phyloP scores from a whole-genome alignment of 2,888 invertebrate species.

The Rhagophthalmus giganteus region DNA sequence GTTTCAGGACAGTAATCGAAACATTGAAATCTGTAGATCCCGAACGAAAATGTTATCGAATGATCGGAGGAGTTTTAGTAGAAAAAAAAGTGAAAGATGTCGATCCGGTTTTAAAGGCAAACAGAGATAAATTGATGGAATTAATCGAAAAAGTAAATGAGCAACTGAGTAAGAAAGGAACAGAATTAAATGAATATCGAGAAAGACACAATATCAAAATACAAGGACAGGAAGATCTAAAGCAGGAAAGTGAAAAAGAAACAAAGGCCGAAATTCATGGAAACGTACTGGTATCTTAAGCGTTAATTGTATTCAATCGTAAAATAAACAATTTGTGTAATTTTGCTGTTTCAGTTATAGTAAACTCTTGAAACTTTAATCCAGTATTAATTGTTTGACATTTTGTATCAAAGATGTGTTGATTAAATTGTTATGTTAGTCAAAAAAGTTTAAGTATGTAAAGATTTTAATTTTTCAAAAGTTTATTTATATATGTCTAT shows the following conservation, averaged over 20 bases:
- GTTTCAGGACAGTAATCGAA: slow-evolving; percentile 87
- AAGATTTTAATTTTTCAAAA: no score
- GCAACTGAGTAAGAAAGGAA: slow-evolving; percentile 82
- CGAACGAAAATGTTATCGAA: slow-evolving; percentile 85
- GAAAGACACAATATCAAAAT: slow-evolving; percentile 88
- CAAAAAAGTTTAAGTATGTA: no score
- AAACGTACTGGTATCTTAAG: slow-evolving; percentile 54
- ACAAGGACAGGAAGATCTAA: slow-evolving; percentile 66
- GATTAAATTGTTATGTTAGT: no score
- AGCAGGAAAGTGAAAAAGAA: slow-evolving; percentile 38
- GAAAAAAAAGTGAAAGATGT: slow-evolving; percentile 92
- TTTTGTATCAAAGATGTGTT: no score
- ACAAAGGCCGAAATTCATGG: slow-evolving; percentile 46
- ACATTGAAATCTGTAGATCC: slow-evolving; percentile 84
- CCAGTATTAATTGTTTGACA: no score
- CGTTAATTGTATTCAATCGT: no score
- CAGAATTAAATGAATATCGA: slow-evolving; percentile 89
- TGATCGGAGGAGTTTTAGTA: slow-evolving; percentile 92
- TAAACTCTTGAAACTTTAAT: no score
- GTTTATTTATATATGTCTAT: no score
- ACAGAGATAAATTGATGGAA: slow-evolving; percentile 78
- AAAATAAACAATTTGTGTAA: no score
- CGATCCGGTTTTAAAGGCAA: slow-evolving; percentile 78
- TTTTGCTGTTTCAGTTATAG: no score
- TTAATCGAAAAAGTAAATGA: slow-evolving; percentile 78